These are phyloP conservation scores for Cygnus buccinator DNA, from an alignment of 2,113 vertebrate species.

Conservation along the genomic window DNA sequence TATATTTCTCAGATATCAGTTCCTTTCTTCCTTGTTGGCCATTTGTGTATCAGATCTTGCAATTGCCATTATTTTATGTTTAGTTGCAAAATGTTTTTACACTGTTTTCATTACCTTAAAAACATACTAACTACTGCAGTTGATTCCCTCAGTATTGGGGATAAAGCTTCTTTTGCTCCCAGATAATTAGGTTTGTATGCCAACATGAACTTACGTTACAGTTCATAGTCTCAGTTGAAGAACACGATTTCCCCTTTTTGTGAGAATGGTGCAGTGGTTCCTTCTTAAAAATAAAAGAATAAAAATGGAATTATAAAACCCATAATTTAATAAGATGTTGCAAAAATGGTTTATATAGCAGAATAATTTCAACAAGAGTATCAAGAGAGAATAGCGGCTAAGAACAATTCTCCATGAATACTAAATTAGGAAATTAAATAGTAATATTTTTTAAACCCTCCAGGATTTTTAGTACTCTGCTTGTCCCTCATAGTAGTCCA, in stretches of 20 bases:
- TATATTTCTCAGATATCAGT: not conserved
- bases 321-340: not conserved
- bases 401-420: not conserved
- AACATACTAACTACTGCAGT: not conserved
- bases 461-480: not conserved
- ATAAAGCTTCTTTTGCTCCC: not conserved
- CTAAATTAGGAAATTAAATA: not conserved
- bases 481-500: not conserved
- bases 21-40: not conserved
- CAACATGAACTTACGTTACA: not conserved
- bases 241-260: not conserved
- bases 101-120: not conserved
- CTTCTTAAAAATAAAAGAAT: not conserved
- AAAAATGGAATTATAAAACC: not conserved
- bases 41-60: not conserved
- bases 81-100: not conserved
- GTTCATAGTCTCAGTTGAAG: not conserved
- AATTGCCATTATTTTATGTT: not conserved
- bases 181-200: not conserved
- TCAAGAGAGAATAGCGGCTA: not conserved
- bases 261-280: not conserved
- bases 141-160: not conserved
- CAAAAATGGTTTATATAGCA: not conserved
- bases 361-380: not conserved
- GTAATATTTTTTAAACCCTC: not conserved